Evolutionary conservation across 2,888 invertebrate genomes (phyloP).

Genomic region (Schizaphis graminum): DNA sequence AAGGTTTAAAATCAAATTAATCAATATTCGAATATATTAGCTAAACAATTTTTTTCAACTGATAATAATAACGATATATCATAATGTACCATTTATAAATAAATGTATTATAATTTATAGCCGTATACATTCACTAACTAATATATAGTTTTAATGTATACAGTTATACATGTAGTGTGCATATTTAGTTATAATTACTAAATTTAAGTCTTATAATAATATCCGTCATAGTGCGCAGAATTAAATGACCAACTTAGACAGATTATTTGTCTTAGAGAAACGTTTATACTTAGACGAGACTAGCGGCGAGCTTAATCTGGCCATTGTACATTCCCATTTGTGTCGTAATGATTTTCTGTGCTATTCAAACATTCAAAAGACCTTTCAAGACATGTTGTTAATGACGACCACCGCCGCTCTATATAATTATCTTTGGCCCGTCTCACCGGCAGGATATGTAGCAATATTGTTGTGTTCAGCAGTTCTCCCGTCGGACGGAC

Average conservation of each 20-base stretch:
- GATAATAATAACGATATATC: background rate
- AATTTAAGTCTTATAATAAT: background rate
- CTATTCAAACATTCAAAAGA: constrained; percentile 20
- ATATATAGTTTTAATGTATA: background rate
- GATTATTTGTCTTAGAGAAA: constrained; percentile 24
- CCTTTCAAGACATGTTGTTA: constrained; percentile 32
- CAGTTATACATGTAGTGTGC: background rate
- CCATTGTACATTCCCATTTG: background rate
- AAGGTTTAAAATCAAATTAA: background rate
- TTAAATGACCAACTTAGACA: constrained; percentile 14
- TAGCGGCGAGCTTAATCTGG: constrained; percentile 10
- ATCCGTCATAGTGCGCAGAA: background rate
- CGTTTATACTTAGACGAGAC: constrained; percentile 17
- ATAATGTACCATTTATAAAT: background rate
- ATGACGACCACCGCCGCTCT: background rate
- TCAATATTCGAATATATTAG: background rate
- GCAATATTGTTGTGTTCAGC: background rate
- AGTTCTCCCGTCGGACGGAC: constrained; percentile 40
- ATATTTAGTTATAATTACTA: background rate
- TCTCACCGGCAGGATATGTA: background rate
- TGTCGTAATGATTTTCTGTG: constrained; percentile 41
- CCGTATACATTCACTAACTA: background rate
- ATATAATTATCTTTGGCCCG: constrained; percentile 17
- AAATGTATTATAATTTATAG: background rate
- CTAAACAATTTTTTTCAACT: background rate